Base-by-base conservation (phyloP, 2,797 vertebrate species). In the Alauda arvensis region DNA sequence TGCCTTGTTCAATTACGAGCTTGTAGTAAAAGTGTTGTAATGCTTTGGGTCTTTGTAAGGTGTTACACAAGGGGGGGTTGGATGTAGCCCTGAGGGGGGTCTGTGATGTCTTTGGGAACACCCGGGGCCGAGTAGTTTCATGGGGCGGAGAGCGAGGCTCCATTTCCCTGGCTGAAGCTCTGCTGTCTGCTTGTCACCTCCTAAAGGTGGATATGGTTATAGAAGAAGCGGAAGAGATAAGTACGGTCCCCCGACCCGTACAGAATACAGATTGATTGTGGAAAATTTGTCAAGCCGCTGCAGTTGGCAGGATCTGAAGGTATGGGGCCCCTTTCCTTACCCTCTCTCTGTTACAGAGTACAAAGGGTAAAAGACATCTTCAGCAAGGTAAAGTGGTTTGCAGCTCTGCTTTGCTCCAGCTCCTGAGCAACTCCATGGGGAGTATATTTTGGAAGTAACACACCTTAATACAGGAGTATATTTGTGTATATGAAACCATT, bases 231-330 rank as follows among this genome's bases (percentile, higher is more conserved):
- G 98, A 95, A 98, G 98, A 96, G 99, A 99, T 97, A 97, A 99
- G 94, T 99, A 98, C 42, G 99, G 99, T 88, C 99, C 99, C 85
- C 99, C 99, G 1, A 98, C 98, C 69, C 97, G 99, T 93, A 99
- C 99, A 79, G 99, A 99, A 95, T 99, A 99, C 97, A 98, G 99
- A 77, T 98, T 99, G 94, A 99, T 99, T 97, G 99, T 99, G 95
- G 99, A 99, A 96, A 99, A 99, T 96, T 97, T 99, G 94, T 99
- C 99, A 91, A 99, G 98, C 95, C 98, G 98, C 89, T 99, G 99
- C 97, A 99, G 99, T 96, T 99, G 99, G 99, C 99, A 99, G 94
- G 99, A 99, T 95, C 95, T 99, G 66, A 99, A 99, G 99, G 99
- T 99, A 97, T 85, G 97, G 79, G 89, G 71, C 48, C 85, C 68